phyloP scores from a whole-genome alignment of 2,888 invertebrate species.

The Cryptocephalus primarius region DNA sequence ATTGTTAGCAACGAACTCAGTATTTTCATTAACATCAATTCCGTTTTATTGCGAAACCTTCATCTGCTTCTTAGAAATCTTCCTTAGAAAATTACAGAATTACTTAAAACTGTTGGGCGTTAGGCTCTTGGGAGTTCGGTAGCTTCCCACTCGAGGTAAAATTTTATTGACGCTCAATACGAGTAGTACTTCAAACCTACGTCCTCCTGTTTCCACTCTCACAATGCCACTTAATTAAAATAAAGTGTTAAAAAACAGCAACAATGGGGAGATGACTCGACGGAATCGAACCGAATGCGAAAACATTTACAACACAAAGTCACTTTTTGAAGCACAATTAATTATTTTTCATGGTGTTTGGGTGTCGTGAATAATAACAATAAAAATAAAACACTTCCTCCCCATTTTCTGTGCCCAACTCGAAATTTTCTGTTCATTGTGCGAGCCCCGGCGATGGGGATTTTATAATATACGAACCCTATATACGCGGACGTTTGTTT shows the following conservation, averaged over 20 bases:
- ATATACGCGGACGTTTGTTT: conserved; percentile 21
- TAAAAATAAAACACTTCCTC: conserved; percentile 23
- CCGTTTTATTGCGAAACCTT: too few relatives aligned
- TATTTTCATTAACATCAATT: too few relatives aligned
- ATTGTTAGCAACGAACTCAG: too few relatives aligned
- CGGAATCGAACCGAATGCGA: conserved; percentile 11
- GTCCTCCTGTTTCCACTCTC: background rate
- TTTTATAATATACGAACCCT: conserved; percentile 23
- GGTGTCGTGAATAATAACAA: conserved; percentile 25
- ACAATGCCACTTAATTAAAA: conserved; percentile 14
- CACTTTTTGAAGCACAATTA: conserved; percentile 36
- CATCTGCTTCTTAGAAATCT: too few relatives aligned
- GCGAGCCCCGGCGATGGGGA: conserved; percentile 22
- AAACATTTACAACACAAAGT: conserved; percentile 23
- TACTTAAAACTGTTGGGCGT: too few relatives aligned
- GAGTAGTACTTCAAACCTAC: too few relatives aligned
- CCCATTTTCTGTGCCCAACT: conserved; percentile 21
- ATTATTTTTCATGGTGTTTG: conserved; percentile 40
- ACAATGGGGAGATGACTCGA: conserved; percentile 14
- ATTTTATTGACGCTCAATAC: too few relatives aligned
- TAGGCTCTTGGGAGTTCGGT: too few relatives aligned
- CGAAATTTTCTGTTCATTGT: conserved; percentile 21
- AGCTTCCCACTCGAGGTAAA: too few relatives aligned
- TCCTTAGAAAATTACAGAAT: too few relatives aligned
- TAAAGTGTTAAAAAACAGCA: conserved; percentile 14